Base-by-base conservation (phyloP, 1,140 invertebrate species). In the Ceratosolen solmsi region DNA sequence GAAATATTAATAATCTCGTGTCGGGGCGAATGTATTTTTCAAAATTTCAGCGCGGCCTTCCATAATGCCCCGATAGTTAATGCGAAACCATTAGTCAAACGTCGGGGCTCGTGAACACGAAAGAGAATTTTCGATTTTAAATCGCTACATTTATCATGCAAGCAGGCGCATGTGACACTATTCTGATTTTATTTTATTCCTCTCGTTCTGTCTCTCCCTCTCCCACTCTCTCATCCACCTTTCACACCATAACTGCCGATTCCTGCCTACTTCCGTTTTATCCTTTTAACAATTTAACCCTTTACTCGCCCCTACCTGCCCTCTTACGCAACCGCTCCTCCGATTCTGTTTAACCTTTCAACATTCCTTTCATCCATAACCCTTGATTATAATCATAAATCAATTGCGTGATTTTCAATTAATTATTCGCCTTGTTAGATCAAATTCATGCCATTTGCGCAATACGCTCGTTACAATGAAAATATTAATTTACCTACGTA, bases 111-210 rank as follows among this genome's bases (percentile, higher is more conserved):
- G 60, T 90, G 90, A 89, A 90, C 90, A 89, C 89, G 89, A 91
- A 91, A 91, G 90, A 90, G 89, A 91, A 91, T 89, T 91, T 90
- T 90, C 90, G 89, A 91, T 91, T 91, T 91, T 91, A 91, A 91
- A 91, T 91, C 90, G 89, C 89, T 90, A 91, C 90, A 91, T 91
- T 91, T 91, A 91, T 91, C 90, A 91, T 91, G 90, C 90, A 91
- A 91, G 90, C 90, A 91, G 90, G 89, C 90, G 90, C 90, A 88
- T 90, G 89, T 91, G 90, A 91, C 90, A 91, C 87, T 89, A 86
- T 90, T 91, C 90, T 91, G 89, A 91, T 91, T 91, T 91, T 90
- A 91, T 91, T 91, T 90, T 90, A 90, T 89, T 88, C 63, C 63
- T 27, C 63, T 25, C 25, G 9, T 9, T 86, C 88, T 87, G 86